These are phyloP conservation scores for Cheilinus undulatus DNA, from an alignment of 2,113 vertebrate genomes.

Conservation along the genomic window DNA sequence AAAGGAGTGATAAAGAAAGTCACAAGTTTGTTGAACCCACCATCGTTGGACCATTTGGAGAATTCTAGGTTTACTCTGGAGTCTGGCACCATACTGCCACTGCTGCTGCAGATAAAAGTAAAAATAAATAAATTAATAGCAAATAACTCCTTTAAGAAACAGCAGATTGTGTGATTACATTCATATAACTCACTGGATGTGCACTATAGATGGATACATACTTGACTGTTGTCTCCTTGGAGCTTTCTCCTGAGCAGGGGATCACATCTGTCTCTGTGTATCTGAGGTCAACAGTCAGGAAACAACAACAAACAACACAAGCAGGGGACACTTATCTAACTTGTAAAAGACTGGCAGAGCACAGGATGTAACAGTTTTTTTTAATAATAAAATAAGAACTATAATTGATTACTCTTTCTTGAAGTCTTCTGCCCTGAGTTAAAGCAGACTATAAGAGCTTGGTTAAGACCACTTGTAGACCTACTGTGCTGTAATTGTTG, in stretches of 20 bases:
- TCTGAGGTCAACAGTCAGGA: slow-evolving; percentile 81
- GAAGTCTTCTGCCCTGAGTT: too few species aligned
- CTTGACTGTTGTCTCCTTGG: slow-evolving; percentile 65
- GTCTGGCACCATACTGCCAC: slow-evolving; percentile 84
- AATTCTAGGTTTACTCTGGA: slow-evolving; percentile 90
- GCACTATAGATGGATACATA: slow-evolving; percentile 17
- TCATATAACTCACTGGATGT: neutral
- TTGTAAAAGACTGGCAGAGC: neutral
- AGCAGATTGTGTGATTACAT: neutral
- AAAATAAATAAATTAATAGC: slow-evolving; percentile 23
- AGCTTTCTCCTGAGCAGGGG: slow-evolving; percentile 90
- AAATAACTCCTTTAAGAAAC: too few species aligned
- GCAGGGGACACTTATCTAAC: neutral
- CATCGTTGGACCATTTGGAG: slow-evolving; percentile 91
- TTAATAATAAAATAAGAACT: neutral
- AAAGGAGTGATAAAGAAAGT: too few species aligned
- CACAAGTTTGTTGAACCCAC: slow-evolving; percentile 85
- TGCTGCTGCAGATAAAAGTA: slow-evolving; percentile 51
- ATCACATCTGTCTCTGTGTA: slow-evolving; percentile 97
- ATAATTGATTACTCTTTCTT: neutral
- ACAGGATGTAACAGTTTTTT: too few species aligned
- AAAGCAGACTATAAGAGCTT: too few species aligned
- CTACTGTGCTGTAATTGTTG: too few species aligned
- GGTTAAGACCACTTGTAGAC: too few species aligned
- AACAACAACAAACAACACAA: slow-evolving; percentile 9